Base-by-base conservation (phyloP, 2,888 invertebrate genomes). In the Drosophila leonis region DNA sequence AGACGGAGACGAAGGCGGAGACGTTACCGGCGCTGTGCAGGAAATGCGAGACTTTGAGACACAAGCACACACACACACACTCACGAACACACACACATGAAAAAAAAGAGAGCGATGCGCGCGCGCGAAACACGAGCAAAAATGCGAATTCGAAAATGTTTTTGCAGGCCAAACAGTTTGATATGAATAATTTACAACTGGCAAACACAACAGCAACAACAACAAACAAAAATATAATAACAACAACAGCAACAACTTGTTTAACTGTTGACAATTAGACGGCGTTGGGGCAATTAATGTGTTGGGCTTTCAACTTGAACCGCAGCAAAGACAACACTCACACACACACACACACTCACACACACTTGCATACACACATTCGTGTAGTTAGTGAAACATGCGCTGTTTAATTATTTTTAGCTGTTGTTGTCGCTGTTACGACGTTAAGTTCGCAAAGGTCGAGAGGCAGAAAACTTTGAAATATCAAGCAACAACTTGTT, bases 371-470 rank as follows among this genome's bases (percentile, higher is more conserved):
- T 7, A 44, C 18, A 52, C 44, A 44, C 52, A 48, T 42, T 41
- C 39, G 57, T 59, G 69, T 51, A 65, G 39, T 70, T 42, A 51
- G 41, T 64, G 29, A 78, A 65, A 84, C 78, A 83, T 86, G 83
- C 78, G 83, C 83, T 86, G 71, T 83, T 83, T 83, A 88, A 88
- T 88, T 83, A 86, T 88, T 77, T 86, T 86, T 86, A 84, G 85
- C 79, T 56, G 65, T 63, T 72, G 78, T 65, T 76, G 64, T 61
- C 56, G 59, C 62, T 55, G 73, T 82, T 88, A 82, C 86, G 88
- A 88, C 80, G 83, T 73, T 81, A 86, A 72, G 87, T 87, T 81
- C 78, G 68, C 82, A 89, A 81, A 83, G 90, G 83, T 83, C 90
- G 82, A 51, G 75, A 49, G 60, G 62, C 68, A 74, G 52, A 65